Conservation (phyloP, 2,113 vertebrate species). For the Phainopepla nitens region DNA sequence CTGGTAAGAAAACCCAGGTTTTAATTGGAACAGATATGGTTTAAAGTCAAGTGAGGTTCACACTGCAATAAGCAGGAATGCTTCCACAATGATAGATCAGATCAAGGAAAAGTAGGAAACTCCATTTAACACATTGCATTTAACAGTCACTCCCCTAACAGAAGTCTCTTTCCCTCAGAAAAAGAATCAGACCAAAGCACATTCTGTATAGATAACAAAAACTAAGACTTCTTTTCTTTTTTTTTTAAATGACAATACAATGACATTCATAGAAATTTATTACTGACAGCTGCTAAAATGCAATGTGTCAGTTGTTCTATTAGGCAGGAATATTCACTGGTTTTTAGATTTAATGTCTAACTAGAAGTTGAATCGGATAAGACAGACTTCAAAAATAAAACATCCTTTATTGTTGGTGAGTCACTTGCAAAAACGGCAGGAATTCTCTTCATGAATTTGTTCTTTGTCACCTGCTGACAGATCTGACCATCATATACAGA, state of each 20-base stretch:
- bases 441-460: neutral
- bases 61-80: neutral
- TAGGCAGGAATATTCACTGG: neutral
- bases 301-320: neutral
- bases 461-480: neutral
- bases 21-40: neutral
- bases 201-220: neutral
- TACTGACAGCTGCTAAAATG: neutral
- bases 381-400: neutral
- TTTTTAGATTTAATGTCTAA: neutral
- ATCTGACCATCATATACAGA: neutral
- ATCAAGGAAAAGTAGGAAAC: neutral
- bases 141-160: too few species aligned
- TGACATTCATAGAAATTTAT: neutral
- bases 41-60: neutral
- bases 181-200: neutral
- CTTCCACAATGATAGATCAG: neutral
- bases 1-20: neutral
- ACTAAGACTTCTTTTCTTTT: neutral
- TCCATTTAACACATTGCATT: neutral
- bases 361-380: neutral
- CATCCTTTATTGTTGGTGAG: neutral
- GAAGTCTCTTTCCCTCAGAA: neutral
- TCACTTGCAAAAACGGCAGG: neutral
- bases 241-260: neutral